A percentile compares a stretch with the other conserved stretches of the same genome.
These are phyloP conservation scores for Eupithecia abbreviata DNA, from an alignment of 2,888 invertebrate genomes.

Conservation along the genomic window DNA sequence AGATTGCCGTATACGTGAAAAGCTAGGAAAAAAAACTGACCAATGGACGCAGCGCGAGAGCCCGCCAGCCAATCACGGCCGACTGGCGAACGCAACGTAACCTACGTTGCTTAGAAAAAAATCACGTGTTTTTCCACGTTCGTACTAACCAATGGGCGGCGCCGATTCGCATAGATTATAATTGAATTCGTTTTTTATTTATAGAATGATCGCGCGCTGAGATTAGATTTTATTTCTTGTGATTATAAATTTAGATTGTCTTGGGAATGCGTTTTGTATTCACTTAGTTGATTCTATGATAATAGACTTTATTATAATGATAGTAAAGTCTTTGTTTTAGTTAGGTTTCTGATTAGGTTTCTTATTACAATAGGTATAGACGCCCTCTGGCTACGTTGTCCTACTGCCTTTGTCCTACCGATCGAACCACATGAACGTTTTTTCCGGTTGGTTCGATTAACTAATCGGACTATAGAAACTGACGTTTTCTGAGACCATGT, in stretches of 20 bases:
- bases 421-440: no score
- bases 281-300: not conserved
- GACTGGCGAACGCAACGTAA: conserved; percentile 68
- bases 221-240: conserved; percentile 35
- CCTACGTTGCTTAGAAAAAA: conserved; percentile 80
- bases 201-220: conserved; percentile 36
- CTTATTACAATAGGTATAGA: no score
- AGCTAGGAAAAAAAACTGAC: conserved; percentile 77
- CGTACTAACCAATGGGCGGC: conserved; percentile 71
- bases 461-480: no score
- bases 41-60: conserved; percentile 66
- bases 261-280: conserved; percentile 15
- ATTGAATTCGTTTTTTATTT: conserved; percentile 65
- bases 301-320: not conserved
- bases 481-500: no score
- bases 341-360: not conserved
- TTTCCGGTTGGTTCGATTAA: no score
- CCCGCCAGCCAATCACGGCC: conserved; percentile 67
- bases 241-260: conserved; percentile 25
- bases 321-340: not conserved
- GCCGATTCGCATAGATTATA: conserved; percentile 67
- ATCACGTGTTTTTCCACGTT: conserved; percentile 81
- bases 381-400: no score
- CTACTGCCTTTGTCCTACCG: no score
- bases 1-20: conserved; percentile 77